phyloP scores from a whole-genome alignment of 2,888 invertebrate species.

The Melieria picta region DNA sequence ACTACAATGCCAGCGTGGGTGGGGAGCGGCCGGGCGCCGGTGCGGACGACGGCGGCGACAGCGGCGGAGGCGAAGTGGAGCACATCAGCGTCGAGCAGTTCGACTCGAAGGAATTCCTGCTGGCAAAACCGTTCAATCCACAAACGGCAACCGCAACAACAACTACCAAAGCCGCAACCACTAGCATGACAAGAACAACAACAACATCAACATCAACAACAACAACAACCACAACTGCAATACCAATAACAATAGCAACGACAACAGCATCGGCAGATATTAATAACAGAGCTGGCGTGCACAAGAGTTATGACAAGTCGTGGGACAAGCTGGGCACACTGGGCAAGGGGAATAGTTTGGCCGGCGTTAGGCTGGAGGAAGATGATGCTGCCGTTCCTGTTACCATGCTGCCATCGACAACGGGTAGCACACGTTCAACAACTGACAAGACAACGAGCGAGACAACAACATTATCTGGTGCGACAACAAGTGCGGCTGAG shows the following conservation, averaged over 20 bases:
- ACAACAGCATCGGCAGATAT: not conserved
- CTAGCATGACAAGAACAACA: slow-evolving; percentile 35
- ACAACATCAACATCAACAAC: slow-evolving; percentile 32
- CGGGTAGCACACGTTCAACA: slow-evolving; percentile 16
- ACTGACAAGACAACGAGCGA: slow-evolving; percentile 22
- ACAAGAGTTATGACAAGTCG: slow-evolving; percentile 46
- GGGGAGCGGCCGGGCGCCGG: slow-evolving; percentile 1
- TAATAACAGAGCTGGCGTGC: not conserved
- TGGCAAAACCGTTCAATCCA: slow-evolving; percentile 14
- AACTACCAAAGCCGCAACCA: slow-evolving; percentile 32
- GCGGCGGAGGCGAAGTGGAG: slow-evolving; percentile 28
- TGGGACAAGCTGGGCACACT: slow-evolving; percentile 52
- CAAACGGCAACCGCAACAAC: slow-evolving; percentile 24
- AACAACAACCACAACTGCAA: slow-evolving; percentile 24
- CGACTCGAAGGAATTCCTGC: slow-evolving; percentile 44
- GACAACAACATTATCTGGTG: slow-evolving; percentile 6
- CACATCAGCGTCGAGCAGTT: slow-evolving; percentile 42
- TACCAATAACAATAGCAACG: slow-evolving; percentile 25
- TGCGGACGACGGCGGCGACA: slow-evolving; percentile 34
- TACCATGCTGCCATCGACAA: slow-evolving; percentile 29
- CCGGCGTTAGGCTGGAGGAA: not conserved
- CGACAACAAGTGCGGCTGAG: not conserved
- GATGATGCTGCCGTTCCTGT: slow-evolving; percentile 17
- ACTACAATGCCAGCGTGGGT: not conserved
- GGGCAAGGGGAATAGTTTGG: slow-evolving; percentile 44